A percentile compares a stretch with the other conserved stretches of the same genome.
phyloP scores from a whole-genome alignment of 2,888 invertebrate genomes.

The Calameuta pallipes region DNA sequence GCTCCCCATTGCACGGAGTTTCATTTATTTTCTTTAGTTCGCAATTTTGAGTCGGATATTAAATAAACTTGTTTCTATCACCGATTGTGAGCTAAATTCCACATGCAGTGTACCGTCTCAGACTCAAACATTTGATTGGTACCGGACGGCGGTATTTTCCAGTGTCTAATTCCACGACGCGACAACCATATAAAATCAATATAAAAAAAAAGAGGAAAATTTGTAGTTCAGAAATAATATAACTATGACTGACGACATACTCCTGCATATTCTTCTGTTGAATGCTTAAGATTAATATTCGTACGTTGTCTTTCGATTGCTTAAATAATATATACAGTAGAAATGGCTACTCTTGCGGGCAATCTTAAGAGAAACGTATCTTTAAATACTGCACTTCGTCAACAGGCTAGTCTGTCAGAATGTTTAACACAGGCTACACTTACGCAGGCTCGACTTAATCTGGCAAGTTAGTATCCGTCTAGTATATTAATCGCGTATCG shows the following conservation, averaged over 20 bases:
- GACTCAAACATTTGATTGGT: neutral
- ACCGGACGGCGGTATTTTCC: neutral
- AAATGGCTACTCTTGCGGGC: conserved; percentile 49
- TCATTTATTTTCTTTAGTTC: neutral
- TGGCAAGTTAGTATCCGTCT: conserved; percentile 54
- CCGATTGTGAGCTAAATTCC: neutral
- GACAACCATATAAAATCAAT: neutral
- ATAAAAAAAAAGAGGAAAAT: neutral
- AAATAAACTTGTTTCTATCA: neutral
- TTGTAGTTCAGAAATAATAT: neutral
- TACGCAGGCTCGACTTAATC: conserved; percentile 59
- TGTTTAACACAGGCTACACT: conserved; percentile 58
- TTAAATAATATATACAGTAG: neutral
- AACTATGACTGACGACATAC: conserved; percentile 18
- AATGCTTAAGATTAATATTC: conserved; percentile 13
- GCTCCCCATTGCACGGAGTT: neutral
- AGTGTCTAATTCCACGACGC: neutral
- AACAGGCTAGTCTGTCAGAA: conserved; percentile 57
- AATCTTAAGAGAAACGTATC: conserved; percentile 50
- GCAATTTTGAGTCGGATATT: neutral
- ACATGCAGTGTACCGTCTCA: neutral
- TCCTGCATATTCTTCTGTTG: conserved; percentile 27
- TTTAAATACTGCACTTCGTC: conserved; percentile 46
- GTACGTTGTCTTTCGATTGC: neutral
- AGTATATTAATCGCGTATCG: neutral